Conservation (phyloP, 2,797 vertebrate species). For the Pseudocheirus occidentalis region DNA sequence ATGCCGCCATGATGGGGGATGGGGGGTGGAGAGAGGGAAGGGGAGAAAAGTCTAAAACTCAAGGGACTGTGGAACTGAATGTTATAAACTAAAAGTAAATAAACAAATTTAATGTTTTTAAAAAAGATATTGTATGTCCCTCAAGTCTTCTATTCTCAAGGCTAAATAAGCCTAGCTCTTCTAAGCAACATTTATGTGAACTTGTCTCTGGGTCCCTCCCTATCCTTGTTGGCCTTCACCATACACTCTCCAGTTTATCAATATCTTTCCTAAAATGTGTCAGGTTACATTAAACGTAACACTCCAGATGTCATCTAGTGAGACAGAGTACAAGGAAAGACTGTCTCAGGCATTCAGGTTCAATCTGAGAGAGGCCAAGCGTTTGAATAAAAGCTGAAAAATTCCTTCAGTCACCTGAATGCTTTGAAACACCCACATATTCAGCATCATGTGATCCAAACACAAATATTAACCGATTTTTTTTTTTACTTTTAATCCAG, state of each 20-base stretch:
- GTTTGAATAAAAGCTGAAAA: constrained; percentile 6
- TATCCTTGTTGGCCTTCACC: not conserved
- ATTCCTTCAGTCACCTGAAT: not conserved
- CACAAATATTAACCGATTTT: constrained; percentile 7
- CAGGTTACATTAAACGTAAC: not conserved
- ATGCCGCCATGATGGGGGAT: too few relatives aligned
- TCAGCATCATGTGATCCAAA: not conserved
- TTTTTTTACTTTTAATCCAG: constrained; percentile 4
- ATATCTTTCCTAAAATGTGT: not conserved
- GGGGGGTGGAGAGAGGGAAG: too few relatives aligned
- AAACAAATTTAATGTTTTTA: too few relatives aligned
- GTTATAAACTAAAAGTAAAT: too few relatives aligned
- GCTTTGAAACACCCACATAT: not conserved
- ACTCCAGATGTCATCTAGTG: not conserved
- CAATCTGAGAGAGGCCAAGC: not conserved
- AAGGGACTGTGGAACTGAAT: too few relatives aligned
- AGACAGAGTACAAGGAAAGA: not conserved
- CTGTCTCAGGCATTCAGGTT: constrained; percentile 13
- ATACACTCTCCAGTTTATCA: not conserved
- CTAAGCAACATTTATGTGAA: not conserved
- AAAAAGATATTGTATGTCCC: not conserved
- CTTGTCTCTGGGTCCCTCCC: not conserved
- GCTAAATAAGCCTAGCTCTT: not conserved
- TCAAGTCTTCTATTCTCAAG: not conserved
- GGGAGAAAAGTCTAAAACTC: too few relatives aligned